Evolutionary conservation across 1,140 invertebrate species (phyloP).

Genomic region (Drosophila nebulosa): DNA sequence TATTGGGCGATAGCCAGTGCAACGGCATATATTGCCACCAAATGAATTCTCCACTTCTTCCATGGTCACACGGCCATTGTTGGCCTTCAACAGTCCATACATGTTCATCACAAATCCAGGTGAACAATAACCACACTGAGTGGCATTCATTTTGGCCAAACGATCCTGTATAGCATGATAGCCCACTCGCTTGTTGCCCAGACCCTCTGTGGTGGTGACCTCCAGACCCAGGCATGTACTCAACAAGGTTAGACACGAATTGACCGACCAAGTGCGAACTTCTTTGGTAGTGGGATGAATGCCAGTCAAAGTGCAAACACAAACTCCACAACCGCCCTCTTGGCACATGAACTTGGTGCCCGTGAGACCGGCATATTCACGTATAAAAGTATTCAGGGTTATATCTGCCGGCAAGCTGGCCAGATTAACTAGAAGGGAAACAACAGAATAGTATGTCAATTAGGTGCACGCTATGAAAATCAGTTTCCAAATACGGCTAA

Average conservation of each 20-base stretch:
- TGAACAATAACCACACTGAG: slow-evolving; percentile 92
- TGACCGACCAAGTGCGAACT: slow-evolving; percentile 85
- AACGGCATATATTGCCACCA: slow-evolving; percentile 92
- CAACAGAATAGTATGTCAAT: neutral
- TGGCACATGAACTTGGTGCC: slow-evolving; percentile 91
- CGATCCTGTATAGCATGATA: slow-evolving; percentile 88
- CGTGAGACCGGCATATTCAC: slow-evolving; percentile 85
- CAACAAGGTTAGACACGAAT: slow-evolving; percentile 88
- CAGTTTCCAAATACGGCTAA: neutral
- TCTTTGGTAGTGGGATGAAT: slow-evolving; percentile 83
- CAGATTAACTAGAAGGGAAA: slow-evolving; percentile 53
- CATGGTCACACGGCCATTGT: slow-evolving; percentile 84
- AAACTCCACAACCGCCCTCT: slow-evolving; percentile 92
- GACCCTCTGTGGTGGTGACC: slow-evolving; percentile 90
- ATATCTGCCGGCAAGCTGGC: slow-evolving; percentile 81
- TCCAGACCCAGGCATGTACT: slow-evolving; percentile 88
- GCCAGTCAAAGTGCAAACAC: slow-evolving; percentile 86
- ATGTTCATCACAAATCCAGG: slow-evolving; percentile 94
- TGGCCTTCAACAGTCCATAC: slow-evolving; percentile 84
- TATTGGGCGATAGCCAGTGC: slow-evolving; percentile 93
- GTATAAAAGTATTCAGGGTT: slow-evolving; percentile 86
- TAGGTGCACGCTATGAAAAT: neutral
- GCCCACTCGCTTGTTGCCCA: slow-evolving; percentile 86
- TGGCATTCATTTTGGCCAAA: slow-evolving; percentile 87
- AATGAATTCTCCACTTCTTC: slow-evolving; percentile 89